Evolutionary conservation across 2,113 vertebrate genomes (phyloP), one percentile per base, ranked within the genome.

Genomic region (Centrocercus urophasianus): DNA sequence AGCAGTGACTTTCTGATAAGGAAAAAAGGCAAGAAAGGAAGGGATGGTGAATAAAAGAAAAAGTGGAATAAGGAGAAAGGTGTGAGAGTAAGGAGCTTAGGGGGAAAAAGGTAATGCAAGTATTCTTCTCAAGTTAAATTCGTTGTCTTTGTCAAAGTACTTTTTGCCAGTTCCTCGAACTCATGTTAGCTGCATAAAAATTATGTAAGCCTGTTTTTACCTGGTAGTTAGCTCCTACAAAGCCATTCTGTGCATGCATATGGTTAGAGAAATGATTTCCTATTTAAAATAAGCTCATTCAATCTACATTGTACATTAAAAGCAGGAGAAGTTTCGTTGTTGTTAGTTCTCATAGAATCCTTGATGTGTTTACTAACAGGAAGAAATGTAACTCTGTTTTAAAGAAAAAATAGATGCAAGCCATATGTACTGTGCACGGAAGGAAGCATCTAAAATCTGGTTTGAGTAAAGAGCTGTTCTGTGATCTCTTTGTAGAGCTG

Each of bases 401-500:
- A 83, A 86, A 90, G 94, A 73, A 87, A 63, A 85, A 80, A 73
- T 96, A 93, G 79, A 97, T 94, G 94, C 45, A 73, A 90, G 79
- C 97, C 95, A 90, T 90, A 72, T 94, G 95, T 50, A 79, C 52
- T 75, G 17, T 45, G 92, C 91, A 93, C 11, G 66, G 90, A 96
- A 92, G 86, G 80, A 93, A 91, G 73, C 88, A 83, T 95, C 89
- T 93, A 57, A 89, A 95, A 95, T 97, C 96, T 93, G 96, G 88
- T 96, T 97, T 92, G 87, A 90, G 95, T 96, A 93, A 93, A 93
- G 91, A 88, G 60, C 80, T 94, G 81, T 84, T 93, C 74, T 97
- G 86, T 97, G 94, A 97, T 97, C 96, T 95, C 96, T 96, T 90
- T 93, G 93, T 96, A 88, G 93, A 91, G 79, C 87, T 96, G 89